A percentile compares a stretch with the other conserved stretches of the same genome.
These are phyloP conservation scores for Empidonax alnorum DNA, from an alignment of 2,113 vertebrate genomes.

Conservation along the genomic window DNA sequence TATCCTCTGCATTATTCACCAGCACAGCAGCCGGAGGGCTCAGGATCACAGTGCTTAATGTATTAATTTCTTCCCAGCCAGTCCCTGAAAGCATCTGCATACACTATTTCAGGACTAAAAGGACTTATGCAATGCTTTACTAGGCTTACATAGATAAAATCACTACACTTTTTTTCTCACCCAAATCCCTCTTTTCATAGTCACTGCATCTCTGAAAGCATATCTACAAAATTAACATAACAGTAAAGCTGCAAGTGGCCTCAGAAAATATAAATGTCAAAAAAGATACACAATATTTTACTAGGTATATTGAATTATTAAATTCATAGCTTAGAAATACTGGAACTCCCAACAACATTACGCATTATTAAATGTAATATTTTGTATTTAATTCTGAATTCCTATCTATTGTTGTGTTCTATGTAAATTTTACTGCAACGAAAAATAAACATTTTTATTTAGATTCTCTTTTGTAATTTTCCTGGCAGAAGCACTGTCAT, in stretches of 20 bases:
- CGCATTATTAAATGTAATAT: neutral
- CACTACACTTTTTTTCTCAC: neutral
- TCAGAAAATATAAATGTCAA: neutral
- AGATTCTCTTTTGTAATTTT: neutral
- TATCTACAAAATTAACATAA: neutral
- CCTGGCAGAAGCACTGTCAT: neutral
- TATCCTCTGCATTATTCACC: neutral
- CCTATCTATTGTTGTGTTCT: neutral
- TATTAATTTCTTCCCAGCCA: neutral
- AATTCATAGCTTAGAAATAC: neutral
- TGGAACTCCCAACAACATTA: neutral
- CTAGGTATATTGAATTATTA: neutral
- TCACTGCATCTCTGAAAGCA: neutral
- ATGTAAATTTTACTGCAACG: neutral
- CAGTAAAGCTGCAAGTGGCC: neutral
- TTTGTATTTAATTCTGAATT: neutral
- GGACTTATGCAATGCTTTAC: neutral
- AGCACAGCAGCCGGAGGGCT: neutral
- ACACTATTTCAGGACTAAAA: neutral
- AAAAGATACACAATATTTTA: neutral
- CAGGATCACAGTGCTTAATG: neutral
- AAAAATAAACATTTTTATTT: neutral
- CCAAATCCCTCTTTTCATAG: neutral
- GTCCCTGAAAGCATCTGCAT: constrained; percentile 4
- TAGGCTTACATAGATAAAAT: neutral